Base-by-base conservation (phyloP, 2,888 invertebrate genomes). In the Drosophila ochracea region DNA sequence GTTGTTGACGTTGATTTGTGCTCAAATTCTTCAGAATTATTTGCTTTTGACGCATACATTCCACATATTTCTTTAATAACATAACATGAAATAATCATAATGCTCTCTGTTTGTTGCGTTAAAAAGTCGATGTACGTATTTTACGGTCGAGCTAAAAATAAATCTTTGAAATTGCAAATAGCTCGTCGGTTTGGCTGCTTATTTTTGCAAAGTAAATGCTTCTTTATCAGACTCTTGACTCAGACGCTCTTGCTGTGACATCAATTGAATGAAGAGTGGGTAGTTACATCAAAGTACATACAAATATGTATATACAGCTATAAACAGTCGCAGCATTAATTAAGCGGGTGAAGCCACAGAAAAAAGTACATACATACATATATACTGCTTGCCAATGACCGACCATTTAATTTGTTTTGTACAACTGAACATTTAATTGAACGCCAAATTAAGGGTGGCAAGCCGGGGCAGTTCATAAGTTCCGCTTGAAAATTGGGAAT, bases 81-180 rank as follows among this genome's bases (percentile, higher is more conserved):
- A 37, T n/a, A 25, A 25, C 25, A 39, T 30, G n/a, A 33, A n/a
- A 41, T 39, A 41, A 19, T 35, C 43, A 75, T 63, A 57, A 59
- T 68, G 30, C 33, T 50, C 28, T 47, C 5, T 31, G 30, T 43
- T 52, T 41, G 35, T 33, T 28, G n/a, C 25, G 41, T 57, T 31
- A 37, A 55, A 31, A 62, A 66, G 68, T 73, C 63, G 33, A 71
- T 74, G 63, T 53, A 49, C 50, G 53, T 31, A 19, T 16, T 62
- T 52, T 73, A 41, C 7, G 55, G 54, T 35, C 37, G 60, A 31
- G 60, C 75, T 80, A 83, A 78, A 83, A 78, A 83, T 83, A 83
- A 60, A 70, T 49, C 7, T 58, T 52, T 53, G 16, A 80, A 68
- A 66, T 74, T 64, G 58, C 5, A 75, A 83, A 75, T 69, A 50